These are phyloP conservation scores for Cantharis rufa DNA, from an alignment of 2,888 invertebrate genomes.

Conservation along the genomic window DNA sequence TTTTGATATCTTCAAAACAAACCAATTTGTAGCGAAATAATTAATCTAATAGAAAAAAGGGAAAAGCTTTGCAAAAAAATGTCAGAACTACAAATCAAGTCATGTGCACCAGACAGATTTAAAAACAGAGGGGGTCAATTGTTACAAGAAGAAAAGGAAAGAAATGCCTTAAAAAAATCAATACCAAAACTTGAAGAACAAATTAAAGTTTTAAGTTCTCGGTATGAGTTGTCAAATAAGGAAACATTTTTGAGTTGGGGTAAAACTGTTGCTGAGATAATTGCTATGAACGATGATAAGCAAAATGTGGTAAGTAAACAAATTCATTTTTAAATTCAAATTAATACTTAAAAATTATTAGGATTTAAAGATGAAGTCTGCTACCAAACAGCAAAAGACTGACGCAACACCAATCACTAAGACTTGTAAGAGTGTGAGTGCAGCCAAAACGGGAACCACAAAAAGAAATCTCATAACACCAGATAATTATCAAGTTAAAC, in stretches of 20 bases:
- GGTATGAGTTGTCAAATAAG: background rate
- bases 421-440: background rate
- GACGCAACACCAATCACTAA: background rate
- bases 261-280: background rate
- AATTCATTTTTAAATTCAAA: background rate
- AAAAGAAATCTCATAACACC: background rate
- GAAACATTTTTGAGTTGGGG: background rate
- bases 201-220: background rate
- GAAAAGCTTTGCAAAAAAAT: background rate
- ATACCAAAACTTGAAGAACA: background rate
- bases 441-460: background rate
- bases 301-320: background rate
- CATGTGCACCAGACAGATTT: background rate
- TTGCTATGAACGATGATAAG: background rate
- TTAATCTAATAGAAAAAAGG: background rate
- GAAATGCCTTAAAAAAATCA: background rate
- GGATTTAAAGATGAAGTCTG: background rate
- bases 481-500: background rate
- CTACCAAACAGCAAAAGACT: background rate
- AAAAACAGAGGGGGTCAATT: background rate
- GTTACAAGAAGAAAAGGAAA: background rate
- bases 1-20: too few relatives aligned
- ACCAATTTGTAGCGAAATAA: background rate
- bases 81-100: background rate
- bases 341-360: background rate